Conservation (phyloP, 2,797 vertebrate species). For the Anguilla marmorata region DNA sequence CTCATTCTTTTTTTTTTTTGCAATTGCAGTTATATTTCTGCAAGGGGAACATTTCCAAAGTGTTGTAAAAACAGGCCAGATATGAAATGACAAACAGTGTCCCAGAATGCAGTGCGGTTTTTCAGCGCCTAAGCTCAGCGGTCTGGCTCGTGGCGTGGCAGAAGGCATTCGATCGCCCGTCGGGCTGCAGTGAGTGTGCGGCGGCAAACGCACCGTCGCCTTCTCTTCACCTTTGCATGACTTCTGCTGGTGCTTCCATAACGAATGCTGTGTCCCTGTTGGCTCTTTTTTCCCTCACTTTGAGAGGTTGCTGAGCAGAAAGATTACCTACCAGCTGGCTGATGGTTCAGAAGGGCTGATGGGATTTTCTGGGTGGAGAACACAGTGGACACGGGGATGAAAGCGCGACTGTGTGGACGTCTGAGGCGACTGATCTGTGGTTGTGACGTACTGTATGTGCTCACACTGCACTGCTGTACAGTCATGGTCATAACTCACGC, state of each 20-base stretch:
- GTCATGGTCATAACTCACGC: conserved; percentile 18
- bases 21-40: conserved; percentile 39
- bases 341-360: conserved; percentile 31
- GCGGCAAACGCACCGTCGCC: neutral
- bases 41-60: conserved; percentile 33
- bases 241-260: conserved; percentile 22
- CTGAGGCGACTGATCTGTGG: conserved; percentile 45
- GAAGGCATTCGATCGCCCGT: neutral
- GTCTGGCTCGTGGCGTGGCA: neutral
- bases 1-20: conserved; percentile 43
- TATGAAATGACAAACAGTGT: conserved; percentile 40
- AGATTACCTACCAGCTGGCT: conserved; percentile 61
- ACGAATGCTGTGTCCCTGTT: conserved; percentile 53
- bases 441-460: conserved; percentile 26
- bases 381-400: conserved; percentile 42
- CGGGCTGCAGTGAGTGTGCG: conserved; percentile 15
- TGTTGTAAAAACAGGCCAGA: neutral
- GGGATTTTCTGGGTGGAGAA: conserved; percentile 49
- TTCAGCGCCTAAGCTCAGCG: neutral
- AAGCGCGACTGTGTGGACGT: conserved; percentile 39
- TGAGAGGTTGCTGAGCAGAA: conserved; percentile 48
- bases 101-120: neutral
- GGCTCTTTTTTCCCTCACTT: conserved; percentile 35
- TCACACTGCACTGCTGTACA: conserved; percentile 35
- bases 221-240: neutral